A percentile compares a stretch with the other conserved stretches of the same genome.
phyloP scores from a whole-genome alignment of 1,140 invertebrate genomes.

The Homalodisca vitripennis region DNA sequence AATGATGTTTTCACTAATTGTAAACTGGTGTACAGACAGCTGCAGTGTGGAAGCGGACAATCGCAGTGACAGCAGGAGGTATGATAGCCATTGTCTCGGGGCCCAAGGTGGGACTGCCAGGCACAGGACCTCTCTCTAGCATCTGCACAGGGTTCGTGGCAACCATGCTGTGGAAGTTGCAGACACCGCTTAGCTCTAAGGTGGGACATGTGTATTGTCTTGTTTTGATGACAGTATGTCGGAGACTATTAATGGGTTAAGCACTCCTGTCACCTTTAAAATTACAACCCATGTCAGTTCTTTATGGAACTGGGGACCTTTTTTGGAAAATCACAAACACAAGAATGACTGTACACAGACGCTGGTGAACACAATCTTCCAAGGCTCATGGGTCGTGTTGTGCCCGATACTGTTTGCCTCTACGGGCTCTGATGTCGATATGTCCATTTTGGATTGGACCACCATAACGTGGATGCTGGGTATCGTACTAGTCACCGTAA shows the following conservation, averaged over 20 bases:
- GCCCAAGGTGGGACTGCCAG: slow-evolving; percentile 7
- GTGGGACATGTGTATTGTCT: no score
- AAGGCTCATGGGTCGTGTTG: neutral
- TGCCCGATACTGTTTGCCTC: slow-evolving; percentile 18
- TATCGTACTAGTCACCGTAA: slow-evolving; percentile 4
- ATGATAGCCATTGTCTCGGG: slow-evolving; percentile 6
- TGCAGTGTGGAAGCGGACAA: slow-evolving; percentile 7
- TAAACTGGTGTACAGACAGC: neutral
- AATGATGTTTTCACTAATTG: no score
- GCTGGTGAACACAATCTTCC: slow-evolving; percentile 1
- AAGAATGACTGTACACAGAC: neutral
- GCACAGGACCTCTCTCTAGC: neutral
- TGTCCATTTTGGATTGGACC: neutral
- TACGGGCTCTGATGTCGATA: slow-evolving; percentile 5
- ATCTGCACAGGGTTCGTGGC: slow-evolving; percentile 5
- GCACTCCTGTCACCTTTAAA: no score
- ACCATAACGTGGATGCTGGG: neutral
- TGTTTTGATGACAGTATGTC: no score
- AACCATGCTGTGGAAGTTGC: slow-evolving; percentile 21
- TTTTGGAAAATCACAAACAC: no score
- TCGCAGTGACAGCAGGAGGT: neutral
- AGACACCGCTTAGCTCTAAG: neutral
- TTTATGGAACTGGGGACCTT: no score
- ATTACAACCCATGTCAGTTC: no score
- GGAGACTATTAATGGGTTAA: no score